A percentile compares a stretch with the other conserved stretches of the same genome.
These are phyloP conservation scores for Polyommatus icarus DNA, from an alignment of 2,888 invertebrate species.

Conservation along the genomic window DNA sequence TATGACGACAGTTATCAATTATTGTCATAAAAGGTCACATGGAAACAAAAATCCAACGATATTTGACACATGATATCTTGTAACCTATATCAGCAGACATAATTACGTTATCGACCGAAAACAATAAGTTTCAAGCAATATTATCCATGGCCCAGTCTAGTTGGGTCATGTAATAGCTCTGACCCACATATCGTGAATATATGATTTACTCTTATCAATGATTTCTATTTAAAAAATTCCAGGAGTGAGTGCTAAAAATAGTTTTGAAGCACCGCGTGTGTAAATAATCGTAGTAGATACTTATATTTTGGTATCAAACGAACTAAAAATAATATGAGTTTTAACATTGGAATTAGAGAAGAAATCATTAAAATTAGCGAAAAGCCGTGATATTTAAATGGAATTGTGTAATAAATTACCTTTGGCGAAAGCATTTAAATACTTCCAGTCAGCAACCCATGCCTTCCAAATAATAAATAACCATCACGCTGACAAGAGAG, in stretches of 20 bases:
- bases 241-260: background rate
- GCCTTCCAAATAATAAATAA: background rate
- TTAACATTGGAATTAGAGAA: background rate
- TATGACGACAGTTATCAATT: conserved; percentile 14
- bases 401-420: conserved; percentile 7
- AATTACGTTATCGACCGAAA: conserved; percentile 60
- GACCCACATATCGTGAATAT: conserved; percentile 54
- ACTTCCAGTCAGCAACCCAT: conserved; percentile 15
- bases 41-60: conserved; percentile 39
- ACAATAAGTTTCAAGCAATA: conserved; percentile 64
- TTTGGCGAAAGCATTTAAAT: conserved; percentile 10
- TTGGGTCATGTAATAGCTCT: conserved; percentile 48
- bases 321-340: background rate
- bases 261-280: background rate
- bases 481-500: background rate
- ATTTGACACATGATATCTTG: conserved; percentile 53
- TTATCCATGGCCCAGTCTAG: conserved; percentile 61
- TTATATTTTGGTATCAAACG: background rate
- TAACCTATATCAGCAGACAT: conserved; percentile 63
- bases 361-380: background rate
- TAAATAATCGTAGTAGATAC: background rate
- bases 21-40: conserved; percentile 31
- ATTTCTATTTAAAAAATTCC: conserved; percentile 20
- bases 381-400: background rate
- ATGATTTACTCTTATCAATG: conserved; percentile 1